These are phyloP conservation scores for Intellagama lesueurii DNA, from an alignment of 2,797 vertebrate genomes.

Conservation along the genomic window DNA sequence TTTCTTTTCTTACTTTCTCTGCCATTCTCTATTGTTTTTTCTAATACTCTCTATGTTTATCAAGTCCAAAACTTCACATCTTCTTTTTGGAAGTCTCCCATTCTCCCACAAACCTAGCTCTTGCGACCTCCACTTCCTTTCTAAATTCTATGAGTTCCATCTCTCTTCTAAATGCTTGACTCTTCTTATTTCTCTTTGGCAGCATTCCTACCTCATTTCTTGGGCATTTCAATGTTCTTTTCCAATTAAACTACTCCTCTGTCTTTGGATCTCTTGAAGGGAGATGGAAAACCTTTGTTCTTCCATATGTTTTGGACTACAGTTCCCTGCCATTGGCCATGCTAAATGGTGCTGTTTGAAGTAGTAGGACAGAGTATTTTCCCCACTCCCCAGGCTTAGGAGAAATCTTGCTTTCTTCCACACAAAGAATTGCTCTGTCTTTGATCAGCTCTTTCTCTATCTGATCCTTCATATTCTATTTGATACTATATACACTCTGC, in stretches of 20 bases:
- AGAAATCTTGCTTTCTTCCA: neutral
- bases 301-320: neutral
- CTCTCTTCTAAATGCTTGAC: neutral
- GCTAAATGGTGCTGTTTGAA: neutral
- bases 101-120: neutral
- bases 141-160: neutral
- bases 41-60: neutral
- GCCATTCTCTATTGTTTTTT: neutral
- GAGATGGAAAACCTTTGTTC: neutral
- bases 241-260: neutral
- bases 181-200: neutral
- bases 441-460: neutral
- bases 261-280: neutral
- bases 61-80: neutral
- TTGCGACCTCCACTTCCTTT: neutral
- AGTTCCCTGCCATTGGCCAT: neutral
- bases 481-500: neutral
- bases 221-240: neutral
- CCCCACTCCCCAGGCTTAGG: neutral
- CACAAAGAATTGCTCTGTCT: neutral
- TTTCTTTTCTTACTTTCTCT: neutral
- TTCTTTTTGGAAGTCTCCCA: neutral
- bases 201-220: neutral
- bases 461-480: neutral
- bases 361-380: neutral